Conservation (phyloP, 2,888 invertebrate species). For the Drosophila yooni region DNA sequence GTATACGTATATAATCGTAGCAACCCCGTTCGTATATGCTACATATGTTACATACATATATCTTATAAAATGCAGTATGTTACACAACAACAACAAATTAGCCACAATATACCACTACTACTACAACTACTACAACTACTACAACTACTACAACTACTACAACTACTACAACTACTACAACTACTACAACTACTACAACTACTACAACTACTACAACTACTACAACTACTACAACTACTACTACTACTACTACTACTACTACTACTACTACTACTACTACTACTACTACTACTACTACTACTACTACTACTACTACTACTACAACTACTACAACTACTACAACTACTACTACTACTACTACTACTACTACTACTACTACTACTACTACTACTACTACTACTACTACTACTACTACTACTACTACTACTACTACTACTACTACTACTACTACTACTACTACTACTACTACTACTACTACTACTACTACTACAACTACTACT, state of each 20-base stretch:
- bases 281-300: background rate
- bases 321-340: background rate
- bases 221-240: background rate
- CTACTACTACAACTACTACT: background rate
- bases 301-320: background rate
- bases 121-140: no score
- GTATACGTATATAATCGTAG: constrained; percentile 24
- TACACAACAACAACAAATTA: constrained; percentile 22
- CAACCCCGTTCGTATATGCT: constrained; percentile 31
- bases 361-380: background rate
- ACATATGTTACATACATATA: constrained; percentile 14
- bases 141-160: no score
- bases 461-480: background rate
- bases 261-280: background rate
- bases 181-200: background rate
- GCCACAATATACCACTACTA: constrained; percentile 8
- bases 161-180: background rate
- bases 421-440: background rate
- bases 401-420: no score
- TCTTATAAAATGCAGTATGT: constrained; percentile 28
- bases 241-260: background rate
- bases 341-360: background rate
- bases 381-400: no score
- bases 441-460: background rate
- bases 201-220: background rate